phyloP scores from a whole-genome alignment of 2,797 vertebrate species.

The Mus spretus region DNA sequence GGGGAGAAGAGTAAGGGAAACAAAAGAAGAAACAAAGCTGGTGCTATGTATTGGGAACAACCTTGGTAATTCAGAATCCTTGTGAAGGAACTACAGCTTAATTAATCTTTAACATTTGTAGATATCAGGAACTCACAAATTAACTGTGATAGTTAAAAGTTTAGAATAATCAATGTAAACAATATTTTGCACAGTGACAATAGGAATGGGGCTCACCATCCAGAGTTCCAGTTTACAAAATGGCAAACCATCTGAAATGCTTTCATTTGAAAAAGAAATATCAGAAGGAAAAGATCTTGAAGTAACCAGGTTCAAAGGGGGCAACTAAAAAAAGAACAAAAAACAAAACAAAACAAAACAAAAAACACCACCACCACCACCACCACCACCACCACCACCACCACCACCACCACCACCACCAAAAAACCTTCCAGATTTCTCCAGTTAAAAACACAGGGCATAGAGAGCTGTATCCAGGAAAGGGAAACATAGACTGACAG shows the following conservation, averaged over 20 bases:
- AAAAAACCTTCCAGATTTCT: background rate
- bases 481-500: background rate
- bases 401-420: too few relatives aligned
- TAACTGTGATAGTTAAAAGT: background rate
- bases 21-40: background rate
- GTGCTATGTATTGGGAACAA: background rate
- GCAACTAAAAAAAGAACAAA: background rate
- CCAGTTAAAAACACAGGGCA: background rate
- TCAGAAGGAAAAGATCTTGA: background rate
- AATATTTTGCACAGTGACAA: background rate
- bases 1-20: background rate
- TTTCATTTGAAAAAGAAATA: background rate
- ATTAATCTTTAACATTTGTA: background rate
- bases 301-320: background rate
- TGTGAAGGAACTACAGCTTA: background rate
- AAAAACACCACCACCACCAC: too few relatives aligned
- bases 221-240: background rate
- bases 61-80: background rate
- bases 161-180: background rate
- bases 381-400: too few relatives aligned
- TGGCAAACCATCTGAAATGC: background rate
- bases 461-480: too few relatives aligned
- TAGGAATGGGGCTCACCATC: background rate
- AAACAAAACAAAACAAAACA: too few relatives aligned
- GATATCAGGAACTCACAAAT: background rate